These are phyloP conservation scores for Phaonia tiefii DNA, from an alignment of 2,888 invertebrate species.

Conservation along the genomic window DNA sequence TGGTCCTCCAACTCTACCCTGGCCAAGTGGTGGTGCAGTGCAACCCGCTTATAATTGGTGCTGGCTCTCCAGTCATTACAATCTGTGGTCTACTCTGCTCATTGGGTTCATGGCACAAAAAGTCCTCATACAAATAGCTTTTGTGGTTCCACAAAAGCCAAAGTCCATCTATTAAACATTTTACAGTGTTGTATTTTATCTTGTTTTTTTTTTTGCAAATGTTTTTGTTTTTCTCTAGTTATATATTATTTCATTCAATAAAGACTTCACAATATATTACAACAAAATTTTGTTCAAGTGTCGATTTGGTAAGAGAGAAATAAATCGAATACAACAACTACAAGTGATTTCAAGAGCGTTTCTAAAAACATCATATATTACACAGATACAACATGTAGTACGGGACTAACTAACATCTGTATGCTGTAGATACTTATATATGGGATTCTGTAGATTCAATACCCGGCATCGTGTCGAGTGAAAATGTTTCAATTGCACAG, in stretches of 20 bases:
- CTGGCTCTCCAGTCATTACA: constrained; percentile 21
- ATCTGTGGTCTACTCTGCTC: constrained; percentile 3
- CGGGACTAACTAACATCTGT: too few relatives aligned
- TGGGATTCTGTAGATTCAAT: neutral
- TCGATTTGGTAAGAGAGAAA: constrained; percentile 9
- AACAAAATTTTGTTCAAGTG: constrained; percentile 27
- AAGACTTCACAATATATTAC: neutral
- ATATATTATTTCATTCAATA: constrained; percentile 37
- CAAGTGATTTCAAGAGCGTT: constrained; percentile 3
- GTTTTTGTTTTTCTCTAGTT: neutral
- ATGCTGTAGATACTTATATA: neutral
- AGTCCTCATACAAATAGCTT: constrained; percentile 24
- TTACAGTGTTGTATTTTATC: neutral
- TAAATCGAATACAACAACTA: too few relatives aligned
- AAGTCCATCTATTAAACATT: constrained; percentile 34
- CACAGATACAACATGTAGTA: neutral
- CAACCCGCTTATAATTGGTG: constrained; percentile 25
- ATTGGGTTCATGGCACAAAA: neutral
- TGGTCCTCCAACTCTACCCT: neutral
- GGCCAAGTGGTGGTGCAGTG: too few relatives aligned
- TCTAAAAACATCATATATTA: neutral
- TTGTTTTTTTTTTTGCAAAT: constrained; percentile 2
- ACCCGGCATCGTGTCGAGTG: constrained; percentile 19
- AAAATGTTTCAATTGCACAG: constrained; percentile 61
- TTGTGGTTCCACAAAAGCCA: constrained; percentile 34